A percentile compares a stretch with the other conserved stretches of the same genome.
Evolutionary conservation across 2,113 vertebrate species (phyloP).

Genomic region (Ptilonorhynchus violaceus): DNA sequence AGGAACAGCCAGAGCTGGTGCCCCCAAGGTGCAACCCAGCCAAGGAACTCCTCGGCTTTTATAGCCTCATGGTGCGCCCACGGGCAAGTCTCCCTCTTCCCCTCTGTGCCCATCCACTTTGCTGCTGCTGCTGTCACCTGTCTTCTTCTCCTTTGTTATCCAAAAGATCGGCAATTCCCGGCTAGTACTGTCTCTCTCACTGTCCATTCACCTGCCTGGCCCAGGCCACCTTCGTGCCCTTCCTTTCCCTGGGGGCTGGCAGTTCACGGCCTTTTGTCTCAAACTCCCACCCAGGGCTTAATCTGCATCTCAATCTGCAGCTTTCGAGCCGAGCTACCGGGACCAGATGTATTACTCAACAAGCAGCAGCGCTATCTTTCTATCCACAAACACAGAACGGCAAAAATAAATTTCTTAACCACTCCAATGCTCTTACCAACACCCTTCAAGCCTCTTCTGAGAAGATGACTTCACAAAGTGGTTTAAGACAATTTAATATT

Average conservation of each 20-base stretch:
- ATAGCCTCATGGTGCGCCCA: fast-evolving
- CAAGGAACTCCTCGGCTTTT: neutral
- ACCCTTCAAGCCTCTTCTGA: neutral
- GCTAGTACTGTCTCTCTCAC: neutral
- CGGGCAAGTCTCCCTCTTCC: neutral
- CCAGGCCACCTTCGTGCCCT: neutral
- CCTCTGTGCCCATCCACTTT: neutral
- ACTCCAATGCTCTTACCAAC: neutral
- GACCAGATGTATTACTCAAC: neutral
- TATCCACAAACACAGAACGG: neutral
- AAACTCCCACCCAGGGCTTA: neutral
- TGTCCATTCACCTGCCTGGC: neutral
- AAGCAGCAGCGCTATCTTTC: neutral
- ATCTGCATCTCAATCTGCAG: neutral
- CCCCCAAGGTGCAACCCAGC: neutral
- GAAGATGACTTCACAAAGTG: neutral
- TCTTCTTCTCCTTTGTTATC: neutral
- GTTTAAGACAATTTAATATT: neutral
- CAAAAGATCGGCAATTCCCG: neutral
- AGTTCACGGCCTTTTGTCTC: neutral
- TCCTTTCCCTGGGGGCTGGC: neutral
- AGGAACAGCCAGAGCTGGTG: fast-evolving
- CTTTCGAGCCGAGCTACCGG: neutral
- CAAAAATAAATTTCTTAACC: neutral
- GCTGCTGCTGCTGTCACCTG: neutral